Evolutionary conservation across 2,888 invertebrate species (phyloP).

Genomic region (Thereva unica): DNA sequence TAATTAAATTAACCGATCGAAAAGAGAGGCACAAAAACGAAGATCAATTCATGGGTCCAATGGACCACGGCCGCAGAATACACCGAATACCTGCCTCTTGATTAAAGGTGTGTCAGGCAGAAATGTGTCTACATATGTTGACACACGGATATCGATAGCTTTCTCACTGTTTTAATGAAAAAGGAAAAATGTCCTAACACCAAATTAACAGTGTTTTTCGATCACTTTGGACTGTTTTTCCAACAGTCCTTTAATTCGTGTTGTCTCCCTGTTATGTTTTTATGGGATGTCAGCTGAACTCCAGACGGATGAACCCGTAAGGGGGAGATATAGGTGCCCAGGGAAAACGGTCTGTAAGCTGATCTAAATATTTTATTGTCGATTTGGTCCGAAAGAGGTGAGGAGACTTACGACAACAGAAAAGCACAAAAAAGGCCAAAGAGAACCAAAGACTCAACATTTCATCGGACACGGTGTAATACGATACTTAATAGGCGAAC

Average conservation of each 20-base stretch:
- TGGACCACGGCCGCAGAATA: background rate
- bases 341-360: conserved; percentile 24
- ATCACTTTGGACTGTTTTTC: conserved; percentile 16
- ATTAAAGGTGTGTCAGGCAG: conserved; percentile 27
- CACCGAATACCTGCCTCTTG: background rate
- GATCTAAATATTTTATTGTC: conserved; percentile 38
- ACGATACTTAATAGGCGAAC: conserved; percentile 47
- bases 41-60: conserved; percentile 12
- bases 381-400: background rate
- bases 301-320: conserved; percentile 13
- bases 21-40: conserved; percentile 35
- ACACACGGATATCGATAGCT: conserved; percentile 39
- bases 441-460: conserved; percentile 40
- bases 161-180: conserved; percentile 3
- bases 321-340: conserved; percentile 15
- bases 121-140: conserved; percentile 37
- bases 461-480: conserved; percentile 47
- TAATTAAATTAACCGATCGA: conserved; percentile 42
- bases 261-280: conserved; percentile 17
- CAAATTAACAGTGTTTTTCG: conserved; percentile 34
- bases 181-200: conserved; percentile 19
- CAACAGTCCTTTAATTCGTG: conserved; percentile 2
- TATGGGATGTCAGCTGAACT: conserved; percentile 8
- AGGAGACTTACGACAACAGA: conserved; percentile 30
- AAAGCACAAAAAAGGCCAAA: conserved; percentile 24